A percentile compares a stretch with the other conserved stretches of the same genome.
Conservation (phyloP, 2,113 vertebrate species). For the Campylorhamphus procurvoides region DNA sequence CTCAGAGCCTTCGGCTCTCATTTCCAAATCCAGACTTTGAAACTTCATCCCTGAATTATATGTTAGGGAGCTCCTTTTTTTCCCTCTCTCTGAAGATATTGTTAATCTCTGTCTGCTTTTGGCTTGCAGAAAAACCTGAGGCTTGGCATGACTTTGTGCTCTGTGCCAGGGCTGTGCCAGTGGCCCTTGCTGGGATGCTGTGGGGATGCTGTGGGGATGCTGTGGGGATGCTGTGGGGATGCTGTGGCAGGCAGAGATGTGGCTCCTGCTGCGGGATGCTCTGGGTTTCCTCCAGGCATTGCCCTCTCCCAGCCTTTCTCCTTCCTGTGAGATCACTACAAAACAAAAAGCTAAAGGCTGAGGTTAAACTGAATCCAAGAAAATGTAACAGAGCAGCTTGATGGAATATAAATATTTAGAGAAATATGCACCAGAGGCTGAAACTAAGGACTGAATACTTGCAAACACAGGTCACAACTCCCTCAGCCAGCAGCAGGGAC, state of each 20-base stretch:
- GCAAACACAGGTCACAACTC: too few relatives aligned
- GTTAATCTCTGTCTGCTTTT: not conserved
- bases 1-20: not conserved
- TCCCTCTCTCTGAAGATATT: not conserved
- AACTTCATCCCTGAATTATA: not conserved
- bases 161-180: not conserved
- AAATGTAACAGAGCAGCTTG: not conserved
- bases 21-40: not conserved
- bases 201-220: not conserved
- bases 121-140: not conserved
- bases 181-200: not conserved
- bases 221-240: not conserved
- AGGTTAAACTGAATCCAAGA: not conserved
- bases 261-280: not conserved
- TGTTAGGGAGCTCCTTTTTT: not conserved
- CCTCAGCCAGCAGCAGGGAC: not conserved
- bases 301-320: not conserved
- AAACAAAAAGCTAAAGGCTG: not conserved
- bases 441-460: not conserved
- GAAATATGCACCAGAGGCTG: rapidly evolving
- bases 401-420: too few relatives aligned
- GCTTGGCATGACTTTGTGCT: not conserved
- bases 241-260: not conserved
- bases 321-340: not conserved
- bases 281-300: not conserved